Evolutionary conservation across 2,888 invertebrate genomes (phyloP).

Genomic region (Zootermopsis nevadensis): DNA sequence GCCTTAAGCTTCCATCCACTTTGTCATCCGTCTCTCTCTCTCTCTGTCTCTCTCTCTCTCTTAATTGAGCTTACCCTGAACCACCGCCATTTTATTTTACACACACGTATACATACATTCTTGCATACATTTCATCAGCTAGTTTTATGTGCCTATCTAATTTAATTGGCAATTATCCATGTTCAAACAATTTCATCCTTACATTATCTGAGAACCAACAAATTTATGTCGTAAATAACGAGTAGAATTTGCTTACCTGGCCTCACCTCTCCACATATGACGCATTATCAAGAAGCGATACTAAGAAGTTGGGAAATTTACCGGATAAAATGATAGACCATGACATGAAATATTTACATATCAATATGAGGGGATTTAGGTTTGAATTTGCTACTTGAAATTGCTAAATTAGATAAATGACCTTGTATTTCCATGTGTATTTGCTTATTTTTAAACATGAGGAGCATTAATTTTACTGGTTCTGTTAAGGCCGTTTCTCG

Average conservation of each 20-base stretch:
- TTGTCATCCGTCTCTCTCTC: not conserved
- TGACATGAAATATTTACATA: not conserved
- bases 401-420: too few species aligned
- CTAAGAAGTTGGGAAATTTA: not conserved
- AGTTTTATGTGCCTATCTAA: slow-evolving; percentile 40
- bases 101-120: not conserved
- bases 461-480: too few species aligned
- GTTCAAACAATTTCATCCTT: slow-evolving; percentile 38
- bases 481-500: too few species aligned
- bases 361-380: not conserved
- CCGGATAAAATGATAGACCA: not conserved
- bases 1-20: not conserved
- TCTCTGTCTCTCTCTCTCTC: too few species aligned
- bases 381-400: not conserved
- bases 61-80: too few species aligned
- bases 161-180: slow-evolving; percentile 39
- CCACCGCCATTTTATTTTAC: not conserved
- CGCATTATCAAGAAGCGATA: not conserved
- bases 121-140: slow-evolving; percentile 2
- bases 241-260: not conserved
- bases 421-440: too few species aligned
- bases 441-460: too few species aligned
- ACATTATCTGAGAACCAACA: slow-evolving; percentile 23
- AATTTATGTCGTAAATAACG: not conserved
- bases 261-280: not conserved